Conservation (phyloP, 1,140 invertebrate genomes). For the Aphidius ervi region DNA sequence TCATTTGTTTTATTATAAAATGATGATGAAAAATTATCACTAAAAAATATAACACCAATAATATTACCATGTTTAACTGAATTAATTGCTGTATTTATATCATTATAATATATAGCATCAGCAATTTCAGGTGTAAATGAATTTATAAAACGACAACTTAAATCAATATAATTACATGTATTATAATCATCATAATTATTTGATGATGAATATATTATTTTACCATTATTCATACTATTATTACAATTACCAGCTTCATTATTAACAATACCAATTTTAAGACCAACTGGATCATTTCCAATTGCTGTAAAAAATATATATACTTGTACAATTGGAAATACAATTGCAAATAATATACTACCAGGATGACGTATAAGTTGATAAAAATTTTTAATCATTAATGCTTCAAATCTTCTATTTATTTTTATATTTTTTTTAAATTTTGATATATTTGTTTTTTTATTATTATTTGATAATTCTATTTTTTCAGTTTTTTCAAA, state of each 20-base stretch:
- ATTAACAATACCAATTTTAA: constrained; percentile 73
- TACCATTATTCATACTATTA: constrained; percentile 39
- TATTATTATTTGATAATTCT: constrained; percentile 7
- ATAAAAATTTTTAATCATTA: constrained; percentile 62
- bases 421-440: constrained; percentile 16
- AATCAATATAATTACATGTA: constrained; percentile 53
- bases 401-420: constrained; percentile 38
- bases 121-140: constrained; percentile 39
- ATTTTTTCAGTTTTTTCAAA: constrained; percentile 16
- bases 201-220: constrained; percentile 26
- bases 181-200: constrained; percentile 18
- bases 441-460: background rate
- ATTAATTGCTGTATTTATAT: constrained; percentile 56
- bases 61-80: constrained; percentile 61
- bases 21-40: constrained; percentile 69
- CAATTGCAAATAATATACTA: constrained; percentile 71
- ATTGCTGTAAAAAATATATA: constrained; percentile 75
- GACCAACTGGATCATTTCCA: constrained; percentile 69
- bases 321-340: constrained; percentile 79
- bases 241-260: constrained; percentile 58
- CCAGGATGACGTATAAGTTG: constrained; percentile 65
- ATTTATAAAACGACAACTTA: constrained; percentile 58
- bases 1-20: constrained; percentile 55
- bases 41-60: constrained; percentile 70
- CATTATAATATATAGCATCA: constrained; percentile 54